Evolutionary conservation across 2,797 vertebrate genomes (phyloP), one percentile per base, ranked within the genome.

Genomic region (Petrocephalus schoutedeni): DNA sequence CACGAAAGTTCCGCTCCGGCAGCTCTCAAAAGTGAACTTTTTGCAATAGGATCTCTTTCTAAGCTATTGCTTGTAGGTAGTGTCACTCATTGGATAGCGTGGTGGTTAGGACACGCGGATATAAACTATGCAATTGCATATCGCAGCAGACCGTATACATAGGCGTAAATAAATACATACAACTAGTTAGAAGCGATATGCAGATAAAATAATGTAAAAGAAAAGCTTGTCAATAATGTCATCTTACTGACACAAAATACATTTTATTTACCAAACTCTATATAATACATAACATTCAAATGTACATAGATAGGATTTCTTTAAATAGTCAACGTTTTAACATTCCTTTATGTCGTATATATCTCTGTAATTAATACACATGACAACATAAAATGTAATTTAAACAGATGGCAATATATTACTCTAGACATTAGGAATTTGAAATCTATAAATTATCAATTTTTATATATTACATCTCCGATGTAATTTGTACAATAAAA

Each of bases 231-330:
- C 7, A 59, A 41, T 14, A 86, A 61, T 67, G 32, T 36, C 41
- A 87, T 4, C 71, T 87, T 71, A 51, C 61, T 96, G 97, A 98
- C 98, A 99, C 97, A 99, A 99, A 99, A 99, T 99, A 99, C 97
- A 94, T 95, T 96, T 96, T 96, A 95, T 97, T 97, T 95, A 95
- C 95, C 95, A 95, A 94, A 96, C 94, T 95, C 92, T 95, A 92
- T 94, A 93, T 95, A 92, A 93, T 95, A 98, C 97, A 92, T 94
- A 96, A 97, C 96, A 97, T 97, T 96, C 96, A 98, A 99, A 99
- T 98, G 98, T 98, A 99, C 98, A 98, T 97, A 96, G 97, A 96
- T 96, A 95, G 93, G 94, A 94, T 93, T 93, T 93, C 95, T 96
- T 94, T 88, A 85, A 85, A 88, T 85, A 88, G 59, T 96, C 94